Evolutionary conservation across 2,113 vertebrate genomes (phyloP), one percentile per base, ranked within the genome.

Genomic region (Pangasianodon gigas): DNA sequence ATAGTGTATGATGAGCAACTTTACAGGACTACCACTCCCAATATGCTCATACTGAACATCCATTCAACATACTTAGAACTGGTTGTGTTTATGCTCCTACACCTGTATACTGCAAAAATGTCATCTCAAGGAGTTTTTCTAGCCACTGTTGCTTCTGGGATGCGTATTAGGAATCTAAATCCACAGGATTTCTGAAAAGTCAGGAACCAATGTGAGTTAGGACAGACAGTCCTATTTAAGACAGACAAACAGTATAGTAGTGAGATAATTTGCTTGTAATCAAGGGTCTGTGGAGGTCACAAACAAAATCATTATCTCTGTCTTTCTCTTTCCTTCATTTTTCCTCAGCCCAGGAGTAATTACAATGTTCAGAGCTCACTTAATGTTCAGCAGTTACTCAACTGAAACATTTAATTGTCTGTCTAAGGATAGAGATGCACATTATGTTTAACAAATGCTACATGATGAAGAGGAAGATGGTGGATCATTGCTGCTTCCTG

Each of bases 331-430:
- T 37, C 48, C 52, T 41, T 58, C 19, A 24, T 58, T 37, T 85
- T 77, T 89, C 8, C 88, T 90, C 89, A 90, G 21, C 67, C 19
- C 46, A 48, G 80, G 67, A 90, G 84, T 90, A 92, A 90, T 89
- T 90, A 92, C 80, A 54, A 48, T 44, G 41, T 88, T 86, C 89
- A 91, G 83, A 74, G 75, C n/a, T 29, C 46, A 65, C 52, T 84
- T 46, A 80, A 48, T 48, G 74, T 88, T 88, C 79, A 83, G 77
- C 46, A 77, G 83, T 84, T 79, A 44, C 84, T 87, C 86, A 87
- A 79, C 85, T 83, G 86, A 89, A 44, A 84, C 84, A 85, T 74
- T 84, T 85, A 88, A 88, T 91, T 19, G 32, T 86, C 86, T 82
- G 56, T 85, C 54, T 86, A 81, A 54, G 87, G 87, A 79, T 58